A percentile compares a stretch with the other conserved stretches of the same genome.
phyloP scores from a whole-genome alignment of 2,797 vertebrate species.

The Adrianichthys oophorus region DNA sequence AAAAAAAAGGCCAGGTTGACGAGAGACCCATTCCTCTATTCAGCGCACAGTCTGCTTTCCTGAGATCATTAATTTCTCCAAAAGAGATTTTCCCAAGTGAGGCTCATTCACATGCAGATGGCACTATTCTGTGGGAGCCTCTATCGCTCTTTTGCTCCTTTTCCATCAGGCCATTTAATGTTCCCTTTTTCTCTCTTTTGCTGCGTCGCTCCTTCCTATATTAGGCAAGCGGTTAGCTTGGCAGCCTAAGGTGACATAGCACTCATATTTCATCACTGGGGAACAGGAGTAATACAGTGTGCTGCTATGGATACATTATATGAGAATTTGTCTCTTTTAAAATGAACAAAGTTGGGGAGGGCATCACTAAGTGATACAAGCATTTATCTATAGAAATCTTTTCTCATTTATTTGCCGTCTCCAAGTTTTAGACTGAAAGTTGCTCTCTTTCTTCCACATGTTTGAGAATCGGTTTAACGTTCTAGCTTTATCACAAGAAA shows the following conservation, averaged over 20 bases:
- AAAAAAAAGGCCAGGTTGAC: constrained; percentile 63
- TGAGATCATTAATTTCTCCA: constrained; percentile 82
- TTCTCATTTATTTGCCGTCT: constrained; percentile 49
- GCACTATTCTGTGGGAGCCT: constrained; percentile 67
- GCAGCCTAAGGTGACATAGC: constrained; percentile 79
- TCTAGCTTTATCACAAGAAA: background rate
- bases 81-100: constrained; percentile 80
- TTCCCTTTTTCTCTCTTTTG: constrained; percentile 58
- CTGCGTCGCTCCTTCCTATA: constrained; percentile 60
- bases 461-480: constrained; percentile 1
- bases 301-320: constrained; percentile 76
- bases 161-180: constrained; percentile 63
- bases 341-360: constrained; percentile 59
- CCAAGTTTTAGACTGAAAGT: constrained; percentile 43
- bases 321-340: constrained; percentile 80
- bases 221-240: constrained; percentile 72
- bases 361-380: constrained; percentile 65
- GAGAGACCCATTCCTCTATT: constrained; percentile 47
- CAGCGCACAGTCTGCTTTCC: constrained; percentile 69
- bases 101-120: constrained; percentile 81
- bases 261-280: constrained; percentile 77
- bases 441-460: constrained; percentile 9
- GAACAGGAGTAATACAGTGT: constrained; percentile 70
- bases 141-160: constrained; percentile 63
- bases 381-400: constrained; percentile 70